Conservation (phyloP, 1,140 invertebrate genomes). For the Ostrea denselamellosa region DNA sequence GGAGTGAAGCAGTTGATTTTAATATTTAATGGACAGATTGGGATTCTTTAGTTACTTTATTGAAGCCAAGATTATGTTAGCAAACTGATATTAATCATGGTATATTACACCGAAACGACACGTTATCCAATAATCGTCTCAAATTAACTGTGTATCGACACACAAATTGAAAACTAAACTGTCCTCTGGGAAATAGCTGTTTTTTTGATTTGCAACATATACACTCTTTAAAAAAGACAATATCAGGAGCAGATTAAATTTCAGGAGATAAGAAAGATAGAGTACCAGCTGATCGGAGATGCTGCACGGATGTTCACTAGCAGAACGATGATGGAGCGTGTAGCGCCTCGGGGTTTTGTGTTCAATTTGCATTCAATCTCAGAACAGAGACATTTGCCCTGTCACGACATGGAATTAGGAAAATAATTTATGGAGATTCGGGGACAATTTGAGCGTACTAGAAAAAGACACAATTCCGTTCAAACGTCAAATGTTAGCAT, state of each 20-base stretch:
- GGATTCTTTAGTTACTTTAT: neutral
- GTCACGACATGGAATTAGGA: no score
- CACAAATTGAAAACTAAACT: constrained; percentile 20
- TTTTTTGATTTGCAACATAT: constrained; percentile 2
- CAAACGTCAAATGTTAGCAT: no score
- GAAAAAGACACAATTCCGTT: no score
- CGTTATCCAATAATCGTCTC: neutral
- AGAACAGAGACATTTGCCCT: no score
- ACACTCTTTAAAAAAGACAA: neutral
- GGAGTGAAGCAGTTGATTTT: neutral
- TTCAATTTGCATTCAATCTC: neutral
- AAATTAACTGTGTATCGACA: neutral
- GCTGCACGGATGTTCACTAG: neutral
- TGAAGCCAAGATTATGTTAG: neutral
- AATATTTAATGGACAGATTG: neutral
- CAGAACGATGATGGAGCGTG: neutral
- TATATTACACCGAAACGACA: neutral
- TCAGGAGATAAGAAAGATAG: neutral
- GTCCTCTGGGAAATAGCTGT: neutral
- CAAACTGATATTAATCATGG: neutral
- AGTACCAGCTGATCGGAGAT: neutral
- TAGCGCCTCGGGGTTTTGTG: neutral
- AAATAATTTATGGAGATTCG: no score
- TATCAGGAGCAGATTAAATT: neutral
- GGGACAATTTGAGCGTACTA: no score